These are phyloP conservation scores for Hirtodrosophila trivittata DNA, from an alignment of 2,888 invertebrate species.

Conservation along the genomic window DNA sequence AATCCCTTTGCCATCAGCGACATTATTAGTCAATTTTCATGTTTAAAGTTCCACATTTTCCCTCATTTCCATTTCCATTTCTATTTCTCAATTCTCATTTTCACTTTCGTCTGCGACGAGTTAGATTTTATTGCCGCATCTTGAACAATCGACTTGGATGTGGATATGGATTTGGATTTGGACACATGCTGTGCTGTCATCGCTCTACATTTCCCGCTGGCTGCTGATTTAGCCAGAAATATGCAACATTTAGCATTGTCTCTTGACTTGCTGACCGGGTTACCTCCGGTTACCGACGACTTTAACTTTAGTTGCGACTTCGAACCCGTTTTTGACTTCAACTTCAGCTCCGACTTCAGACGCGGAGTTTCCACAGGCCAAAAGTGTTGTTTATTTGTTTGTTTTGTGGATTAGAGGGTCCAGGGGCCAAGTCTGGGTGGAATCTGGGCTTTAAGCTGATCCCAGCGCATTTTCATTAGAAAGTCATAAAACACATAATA, in stretches of 20 bases:
- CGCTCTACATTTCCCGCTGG: slow-evolving; percentile 58
- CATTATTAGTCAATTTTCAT: slow-evolving; percentile 81
- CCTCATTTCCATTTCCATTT: slow-evolving; percentile 18
- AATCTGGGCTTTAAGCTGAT: slow-evolving; percentile 41
- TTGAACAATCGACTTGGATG: slow-evolving; percentile 78
- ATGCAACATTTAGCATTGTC: slow-evolving; percentile 18
- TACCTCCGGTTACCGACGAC: slow-evolving; percentile 29
- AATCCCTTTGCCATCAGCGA: slow-evolving; percentile 81
- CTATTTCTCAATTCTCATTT: slow-evolving; percentile 29
- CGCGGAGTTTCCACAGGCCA: slow-evolving; percentile 36
- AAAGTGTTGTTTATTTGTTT: slow-evolving; percentile 55
- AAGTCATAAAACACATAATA: slow-evolving; percentile 64
- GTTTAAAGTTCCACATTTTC: slow-evolving; percentile 35
- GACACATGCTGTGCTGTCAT: slow-evolving; percentile 54
- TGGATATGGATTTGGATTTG: slow-evolving; percentile 36
- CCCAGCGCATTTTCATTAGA: slow-evolving; percentile 60
- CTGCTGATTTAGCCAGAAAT: slow-evolving; percentile 62
- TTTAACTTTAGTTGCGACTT: slow-evolving; percentile 10
- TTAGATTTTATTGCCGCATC: slow-evolving; percentile 83
- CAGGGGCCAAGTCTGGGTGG: slow-evolving; percentile 19
- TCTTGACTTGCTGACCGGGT: slow-evolving; percentile 40
- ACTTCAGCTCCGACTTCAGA: slow-evolving; percentile 21
- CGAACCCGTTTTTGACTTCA: slow-evolving; percentile 9
- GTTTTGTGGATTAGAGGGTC: slow-evolving; percentile 38
- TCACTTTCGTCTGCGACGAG: slow-evolving; percentile 56